These are phyloP conservation scores for Alca torda DNA, from an alignment of 2,797 vertebrate species.

Conservation along the genomic window DNA sequence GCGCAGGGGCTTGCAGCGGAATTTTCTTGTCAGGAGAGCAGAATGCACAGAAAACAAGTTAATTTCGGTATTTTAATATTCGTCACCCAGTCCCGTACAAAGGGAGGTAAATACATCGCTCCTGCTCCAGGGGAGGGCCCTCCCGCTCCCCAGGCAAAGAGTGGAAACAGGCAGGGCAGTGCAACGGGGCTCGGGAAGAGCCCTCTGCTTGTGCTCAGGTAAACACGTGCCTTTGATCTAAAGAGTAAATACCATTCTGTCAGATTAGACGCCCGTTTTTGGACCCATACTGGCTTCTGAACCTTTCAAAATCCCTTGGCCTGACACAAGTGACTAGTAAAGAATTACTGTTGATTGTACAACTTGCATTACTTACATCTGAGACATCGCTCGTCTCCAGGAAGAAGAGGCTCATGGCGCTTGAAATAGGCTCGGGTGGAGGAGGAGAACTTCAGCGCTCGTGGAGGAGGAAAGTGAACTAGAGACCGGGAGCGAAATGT, in stretches of 20 bases:
- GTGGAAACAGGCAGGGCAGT: not conserved
- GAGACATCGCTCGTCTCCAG: not conserved
- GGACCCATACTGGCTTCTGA: not conserved
- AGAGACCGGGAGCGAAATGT: not conserved
- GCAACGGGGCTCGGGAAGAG: not conserved
- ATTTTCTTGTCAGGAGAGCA: conserved; percentile 55
- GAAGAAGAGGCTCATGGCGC: not conserved
- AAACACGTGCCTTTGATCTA: not conserved
- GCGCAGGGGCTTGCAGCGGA: not conserved
- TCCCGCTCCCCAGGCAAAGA: not conserved
- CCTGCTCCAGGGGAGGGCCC: not conserved
- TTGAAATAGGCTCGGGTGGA: not conserved
- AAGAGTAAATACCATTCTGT: not conserved
- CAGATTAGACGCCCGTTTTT: not conserved
- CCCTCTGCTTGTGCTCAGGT: not conserved
- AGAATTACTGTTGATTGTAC: not conserved
- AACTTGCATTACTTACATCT: rapidly evolving
- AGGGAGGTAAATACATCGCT: not conserved
- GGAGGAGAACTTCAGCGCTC: not conserved
- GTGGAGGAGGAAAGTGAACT: not conserved
- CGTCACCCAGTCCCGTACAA: not conserved
- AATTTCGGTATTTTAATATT: conserved; percentile 38
- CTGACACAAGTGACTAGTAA: not conserved
- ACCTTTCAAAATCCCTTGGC: not conserved
- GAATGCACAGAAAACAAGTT: conserved; percentile 46